These are phyloP conservation scores for Poeciliopsis retropinna DNA, from an alignment of 2,113 vertebrate species.

Conservation along the genomic window DNA sequence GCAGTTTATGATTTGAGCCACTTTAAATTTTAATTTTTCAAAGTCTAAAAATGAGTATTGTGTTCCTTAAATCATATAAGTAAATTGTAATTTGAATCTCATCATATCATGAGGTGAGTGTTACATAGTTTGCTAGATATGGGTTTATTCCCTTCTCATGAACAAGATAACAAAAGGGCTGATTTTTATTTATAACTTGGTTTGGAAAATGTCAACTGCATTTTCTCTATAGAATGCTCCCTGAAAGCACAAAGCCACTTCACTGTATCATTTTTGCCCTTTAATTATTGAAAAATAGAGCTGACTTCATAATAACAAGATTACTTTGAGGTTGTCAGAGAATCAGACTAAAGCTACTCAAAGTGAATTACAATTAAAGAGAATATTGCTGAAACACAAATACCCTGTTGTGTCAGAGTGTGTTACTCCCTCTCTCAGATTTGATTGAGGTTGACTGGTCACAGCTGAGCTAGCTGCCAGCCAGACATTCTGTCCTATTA, in stretches of 20 bases:
- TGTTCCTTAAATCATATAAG: background rate
- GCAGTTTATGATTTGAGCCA: background rate
- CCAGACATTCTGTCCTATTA: conserved; percentile 19
- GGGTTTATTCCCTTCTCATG: background rate
- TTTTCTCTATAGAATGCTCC: background rate
- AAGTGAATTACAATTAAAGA: background rate
- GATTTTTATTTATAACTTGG: background rate
- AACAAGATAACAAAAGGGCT: conserved; percentile 2
- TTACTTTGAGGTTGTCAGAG: background rate
- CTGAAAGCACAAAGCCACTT: background rate
- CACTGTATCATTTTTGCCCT: background rate
- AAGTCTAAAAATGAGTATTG: background rate
- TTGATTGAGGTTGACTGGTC: conserved; percentile 61
- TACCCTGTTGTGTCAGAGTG: conserved; percentile 29
- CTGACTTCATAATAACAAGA: background rate
- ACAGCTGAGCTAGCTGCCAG: conserved; percentile 63
- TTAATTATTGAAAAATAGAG: background rate
- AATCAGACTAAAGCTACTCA: background rate
- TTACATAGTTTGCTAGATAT: background rate
- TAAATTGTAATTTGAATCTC: background rate
- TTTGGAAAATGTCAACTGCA: conserved; percentile 10
- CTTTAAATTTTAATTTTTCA: background rate
- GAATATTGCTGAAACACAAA: conserved; percentile 11
- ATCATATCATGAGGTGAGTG: background rate
- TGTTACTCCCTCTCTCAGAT: conserved; percentile 30